These are phyloP conservation scores for Eupithecia tripunctaria DNA, from an alignment of 2,888 invertebrate genomes.

Conservation along the genomic window DNA sequence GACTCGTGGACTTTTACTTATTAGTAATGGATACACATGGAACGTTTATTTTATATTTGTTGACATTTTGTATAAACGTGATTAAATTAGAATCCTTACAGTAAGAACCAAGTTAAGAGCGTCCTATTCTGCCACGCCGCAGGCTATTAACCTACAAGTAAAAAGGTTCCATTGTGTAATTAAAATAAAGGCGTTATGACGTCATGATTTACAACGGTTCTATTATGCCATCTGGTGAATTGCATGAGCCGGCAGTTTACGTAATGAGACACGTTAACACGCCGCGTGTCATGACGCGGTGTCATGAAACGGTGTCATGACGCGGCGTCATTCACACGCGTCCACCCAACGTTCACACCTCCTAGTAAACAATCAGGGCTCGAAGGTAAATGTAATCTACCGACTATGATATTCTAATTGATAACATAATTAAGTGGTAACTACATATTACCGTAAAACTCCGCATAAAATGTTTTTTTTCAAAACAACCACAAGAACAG, in stretches of 20 bases:
- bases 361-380: conserved; percentile 2
- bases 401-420: not conserved
- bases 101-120: not conserved
- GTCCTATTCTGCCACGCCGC: not conserved
- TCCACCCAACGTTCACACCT: not conserved
- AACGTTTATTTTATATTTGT: not conserved
- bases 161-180: conserved; percentile 1
- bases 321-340: conserved; percentile 21
- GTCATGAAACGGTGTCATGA: conserved; percentile 22
- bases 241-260: conserved; percentile 17
- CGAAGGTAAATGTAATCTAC: not conserved
- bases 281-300: conserved; percentile 16
- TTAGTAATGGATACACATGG: not conserved
- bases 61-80: not conserved
- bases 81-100: not conserved
- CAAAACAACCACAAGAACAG: not conserved
- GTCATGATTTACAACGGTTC: conserved; percentile 9
- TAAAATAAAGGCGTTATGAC: not conserved
- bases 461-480: not conserved
- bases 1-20: not conserved
- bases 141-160: not conserved
- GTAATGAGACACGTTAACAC: not conserved
- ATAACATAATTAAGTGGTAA: not conserved
- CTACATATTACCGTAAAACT: not conserved
- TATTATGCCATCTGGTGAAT: conserved; percentile 14